Percentiles rank a stretch among this genome's conserved stretches.
phyloP scores from a whole-genome alignment of 2,113 vertebrate genomes.

The Silurus meridionalis region DNA sequence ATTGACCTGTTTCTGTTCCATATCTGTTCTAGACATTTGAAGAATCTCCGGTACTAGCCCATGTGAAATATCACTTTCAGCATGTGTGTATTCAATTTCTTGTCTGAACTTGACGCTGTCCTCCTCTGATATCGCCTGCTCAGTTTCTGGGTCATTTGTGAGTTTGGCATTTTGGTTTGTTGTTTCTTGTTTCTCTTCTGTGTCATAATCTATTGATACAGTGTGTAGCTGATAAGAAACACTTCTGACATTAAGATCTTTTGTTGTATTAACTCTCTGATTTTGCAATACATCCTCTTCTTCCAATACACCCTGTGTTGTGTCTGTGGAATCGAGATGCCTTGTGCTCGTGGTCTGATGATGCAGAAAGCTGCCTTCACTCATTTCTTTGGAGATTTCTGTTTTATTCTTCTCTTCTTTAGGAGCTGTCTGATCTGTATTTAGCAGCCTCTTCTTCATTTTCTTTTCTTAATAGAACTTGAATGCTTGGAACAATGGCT shows the following conservation, averaged over 20 bases:
- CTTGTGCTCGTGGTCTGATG: background rate
- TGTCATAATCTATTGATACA: background rate
- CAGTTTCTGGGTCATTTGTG: background rate
- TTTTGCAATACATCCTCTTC: background rate
- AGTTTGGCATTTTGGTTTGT: background rate
- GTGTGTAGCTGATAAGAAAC: background rate
- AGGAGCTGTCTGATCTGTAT: background rate
- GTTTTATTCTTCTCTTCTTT: background rate
- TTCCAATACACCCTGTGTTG: background rate
- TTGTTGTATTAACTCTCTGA: background rate
- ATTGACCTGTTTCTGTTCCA: background rate
- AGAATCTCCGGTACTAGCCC: background rate
- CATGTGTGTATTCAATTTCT: background rate
- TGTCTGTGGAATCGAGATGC: background rate
- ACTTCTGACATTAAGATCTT: background rate
- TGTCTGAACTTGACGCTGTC: background rate
- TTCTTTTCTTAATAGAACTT: background rate
- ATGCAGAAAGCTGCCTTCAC: background rate
- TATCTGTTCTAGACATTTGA: constrained; percentile 6
- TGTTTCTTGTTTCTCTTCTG: background rate
- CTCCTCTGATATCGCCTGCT: background rate
- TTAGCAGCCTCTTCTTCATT: background rate
- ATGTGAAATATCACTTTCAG: background rate
- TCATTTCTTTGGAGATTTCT: background rate
- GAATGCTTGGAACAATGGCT: background rate